These are phyloP conservation scores for Varecia variegata DNA, from an alignment of 2,797 vertebrate species.

Conservation along the genomic window DNA sequence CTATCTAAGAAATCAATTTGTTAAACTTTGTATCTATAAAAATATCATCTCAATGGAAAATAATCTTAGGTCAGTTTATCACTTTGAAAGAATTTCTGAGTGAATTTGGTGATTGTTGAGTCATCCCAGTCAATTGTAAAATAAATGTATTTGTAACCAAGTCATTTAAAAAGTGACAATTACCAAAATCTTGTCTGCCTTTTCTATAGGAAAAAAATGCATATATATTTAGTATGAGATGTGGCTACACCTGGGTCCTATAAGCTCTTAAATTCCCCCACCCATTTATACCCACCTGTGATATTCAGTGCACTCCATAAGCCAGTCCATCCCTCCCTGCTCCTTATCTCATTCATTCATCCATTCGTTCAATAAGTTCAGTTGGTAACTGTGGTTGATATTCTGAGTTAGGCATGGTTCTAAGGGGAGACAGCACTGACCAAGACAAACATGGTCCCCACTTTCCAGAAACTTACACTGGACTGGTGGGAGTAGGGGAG, in stretches of 20 bases:
- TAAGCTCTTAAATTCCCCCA: neutral
- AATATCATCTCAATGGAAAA: slow-evolving; percentile 1
- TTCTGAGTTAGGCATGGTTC: neutral
- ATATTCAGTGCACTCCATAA: neutral
- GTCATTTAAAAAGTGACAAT: neutral
- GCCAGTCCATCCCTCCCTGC: neutral
- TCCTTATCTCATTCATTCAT: neutral
- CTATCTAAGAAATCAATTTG: neutral
- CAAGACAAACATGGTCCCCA: neutral
- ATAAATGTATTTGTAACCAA: slow-evolving; percentile 34
- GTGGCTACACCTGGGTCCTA: neutral
- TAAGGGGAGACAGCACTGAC: neutral
- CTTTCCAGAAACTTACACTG: neutral
- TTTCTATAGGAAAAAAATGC: neutral
- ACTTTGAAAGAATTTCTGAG: neutral
- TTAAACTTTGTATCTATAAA: neutral
- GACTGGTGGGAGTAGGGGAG: neutral
- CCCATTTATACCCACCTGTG: neutral
- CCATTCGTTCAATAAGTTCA: neutral
- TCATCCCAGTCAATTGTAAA: neutral
- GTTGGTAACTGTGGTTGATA: neutral
- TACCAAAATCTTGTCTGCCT: neutral
- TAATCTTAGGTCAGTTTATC: neutral
- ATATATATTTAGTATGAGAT: neutral
- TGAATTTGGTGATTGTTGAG: neutral